Evolutionary conservation across 1,140 invertebrate species (phyloP), one percentile per base, ranked within the genome.

Genomic region (Drosophila fuyamai): DNA sequence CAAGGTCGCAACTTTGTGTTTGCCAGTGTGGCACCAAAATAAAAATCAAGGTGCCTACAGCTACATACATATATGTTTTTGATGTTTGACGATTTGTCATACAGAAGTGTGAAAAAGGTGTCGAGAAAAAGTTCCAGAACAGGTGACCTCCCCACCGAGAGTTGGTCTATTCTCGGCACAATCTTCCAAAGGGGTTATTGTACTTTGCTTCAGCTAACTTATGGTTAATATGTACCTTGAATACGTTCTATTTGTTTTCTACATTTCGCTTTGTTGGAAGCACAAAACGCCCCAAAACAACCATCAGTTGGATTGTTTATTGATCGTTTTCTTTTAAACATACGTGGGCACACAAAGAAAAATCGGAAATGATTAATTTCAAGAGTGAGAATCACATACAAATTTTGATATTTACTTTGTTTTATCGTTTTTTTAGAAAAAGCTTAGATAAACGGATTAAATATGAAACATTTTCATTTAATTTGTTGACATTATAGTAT

Each of bases 1-100:
- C 84, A 88, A 88, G 84, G 84, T 66, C 75, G 53, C 50, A 43
- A 61, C 65, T 78, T 73, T 76, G 54, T 84, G 54, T 84, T 83
- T 72, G 79, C 55, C 73, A 80, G 63, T 88, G 80, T 53, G 50
- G 63, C 61, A 68, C 50, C 56, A 16, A 89, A 84, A 89, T 79
- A 81, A 65, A 71, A 75, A 75, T 70, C 80, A 89, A 89, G 84
- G 84, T 84, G 70, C 32, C 44, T 41, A 47, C 48, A 50, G 48
- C 56, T 67, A 53, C 56, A 55, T 58, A 50, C 51, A 53, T 67
- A 53, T 59, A 55, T 58, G 48, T 72, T 62, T 79, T 76, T 79
- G 57, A 57, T 66, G 46, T 79, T 76, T 79, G 56, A 57, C 58
- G 46, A 56, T 41, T 55, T 74, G 63, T 58, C 44, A 65, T 76